phyloP scores from a whole-genome alignment of 1,140 invertebrate genomes.

The Lerema accius region DNA sequence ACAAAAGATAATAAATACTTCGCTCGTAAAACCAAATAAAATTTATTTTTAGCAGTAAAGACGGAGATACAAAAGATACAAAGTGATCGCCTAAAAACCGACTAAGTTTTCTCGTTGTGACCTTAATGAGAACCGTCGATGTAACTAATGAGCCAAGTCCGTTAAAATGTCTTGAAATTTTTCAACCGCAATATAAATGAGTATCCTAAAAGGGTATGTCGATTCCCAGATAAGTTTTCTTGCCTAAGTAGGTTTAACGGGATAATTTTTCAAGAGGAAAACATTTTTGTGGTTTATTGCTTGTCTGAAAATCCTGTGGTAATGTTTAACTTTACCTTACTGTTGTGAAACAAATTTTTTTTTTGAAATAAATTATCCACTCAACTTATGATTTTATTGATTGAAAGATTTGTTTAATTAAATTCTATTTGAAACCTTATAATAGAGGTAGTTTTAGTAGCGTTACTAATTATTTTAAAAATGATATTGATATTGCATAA shows the following conservation, averaged over 20 bases:
- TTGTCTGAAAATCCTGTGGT: background rate
- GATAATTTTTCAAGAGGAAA: slow-evolving; percentile 8
- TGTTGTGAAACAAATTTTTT: too few relatives aligned
- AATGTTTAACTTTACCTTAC: background rate
- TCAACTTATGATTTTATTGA: too few relatives aligned
- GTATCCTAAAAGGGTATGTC: slow-evolving; percentile 31
- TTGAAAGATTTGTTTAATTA: too few relatives aligned
- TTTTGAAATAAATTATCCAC: too few relatives aligned
- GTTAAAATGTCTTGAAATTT: slow-evolving; percentile 35
- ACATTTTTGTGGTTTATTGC: slow-evolving; percentile 8
- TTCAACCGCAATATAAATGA: slow-evolving; percentile 32
- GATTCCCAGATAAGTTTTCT: slow-evolving; percentile 28
- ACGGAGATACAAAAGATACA: too few relatives aligned
- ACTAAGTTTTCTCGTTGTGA: slow-evolving; percentile 25
- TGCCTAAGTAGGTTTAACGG: slow-evolving; percentile 25
- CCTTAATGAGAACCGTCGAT: slow-evolving; percentile 33
- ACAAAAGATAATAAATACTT: background rate
- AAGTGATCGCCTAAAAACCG: slow-evolving; percentile 10
- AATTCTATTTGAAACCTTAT: too few relatives aligned
- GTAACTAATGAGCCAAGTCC: slow-evolving; percentile 34
- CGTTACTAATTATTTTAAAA: too few relatives aligned
- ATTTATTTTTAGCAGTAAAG: slow-evolving; percentile 10
- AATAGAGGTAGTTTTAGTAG: too few relatives aligned
- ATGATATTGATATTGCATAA: too few relatives aligned
- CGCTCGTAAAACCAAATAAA: slow-evolving; percentile 1